Percentiles rank a stretch among this genome's conserved stretches.
Conservation (phyloP, 2,888 invertebrate genomes). For the Machimus rusticus region DNA sequence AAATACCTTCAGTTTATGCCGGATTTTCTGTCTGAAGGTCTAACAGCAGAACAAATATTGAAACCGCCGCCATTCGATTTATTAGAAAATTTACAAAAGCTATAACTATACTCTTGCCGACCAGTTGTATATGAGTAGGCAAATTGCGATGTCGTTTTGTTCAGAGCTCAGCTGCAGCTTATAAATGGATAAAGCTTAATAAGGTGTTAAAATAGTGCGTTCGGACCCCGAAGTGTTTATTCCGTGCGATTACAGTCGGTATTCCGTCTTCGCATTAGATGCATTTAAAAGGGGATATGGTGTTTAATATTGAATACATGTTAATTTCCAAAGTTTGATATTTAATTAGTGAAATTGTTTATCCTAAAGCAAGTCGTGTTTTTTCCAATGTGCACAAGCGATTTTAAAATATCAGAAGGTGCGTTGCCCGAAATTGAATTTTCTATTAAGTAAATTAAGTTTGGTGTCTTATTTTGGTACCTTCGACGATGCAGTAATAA, state of each 20-base stretch:
- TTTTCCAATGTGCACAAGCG: not conserved
- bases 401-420: slow-evolving; percentile 9
- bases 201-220: not conserved
- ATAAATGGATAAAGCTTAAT: not conserved
- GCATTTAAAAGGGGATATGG: not conserved
- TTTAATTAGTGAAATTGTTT: not conserved
- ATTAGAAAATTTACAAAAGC: not conserved
- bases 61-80: not conserved
- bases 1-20: slow-evolving; percentile 13
- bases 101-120: not conserved
- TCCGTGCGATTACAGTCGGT: not conserved
- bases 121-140: not conserved
- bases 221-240: not conserved
- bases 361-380: not conserved
- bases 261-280: not conserved
- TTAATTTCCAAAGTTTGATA: not conserved
- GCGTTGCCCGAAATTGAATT: not conserved
- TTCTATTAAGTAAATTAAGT: slow-evolving; percentile 16
- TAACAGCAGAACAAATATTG: not conserved
- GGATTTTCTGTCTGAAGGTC: not conserved
- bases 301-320: not conserved
- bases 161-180: not conserved
- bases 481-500: not conserved
- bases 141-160: not conserved
- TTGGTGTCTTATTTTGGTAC: not conserved